Evolutionary conservation across 2,113 vertebrate genomes (phyloP).

Genomic region (Sclerurus mexicanus): DNA sequence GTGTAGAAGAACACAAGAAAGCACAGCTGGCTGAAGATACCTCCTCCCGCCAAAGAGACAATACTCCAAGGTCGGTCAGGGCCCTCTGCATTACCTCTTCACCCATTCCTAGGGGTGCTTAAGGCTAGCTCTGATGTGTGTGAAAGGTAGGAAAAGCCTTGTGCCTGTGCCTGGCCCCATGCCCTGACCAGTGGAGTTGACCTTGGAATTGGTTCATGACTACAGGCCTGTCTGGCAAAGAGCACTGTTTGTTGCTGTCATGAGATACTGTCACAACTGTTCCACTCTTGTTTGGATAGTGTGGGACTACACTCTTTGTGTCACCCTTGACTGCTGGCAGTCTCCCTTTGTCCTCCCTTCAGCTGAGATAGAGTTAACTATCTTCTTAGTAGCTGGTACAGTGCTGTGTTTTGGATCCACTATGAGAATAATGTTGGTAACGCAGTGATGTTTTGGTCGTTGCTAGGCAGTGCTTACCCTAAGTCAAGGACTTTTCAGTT

Average conservation of each 20-base stretch:
- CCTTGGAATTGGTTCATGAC: not conserved
- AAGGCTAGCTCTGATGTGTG: too few species aligned
- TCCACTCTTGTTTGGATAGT: not conserved
- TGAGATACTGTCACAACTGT: not conserved
- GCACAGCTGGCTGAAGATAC: not conserved
- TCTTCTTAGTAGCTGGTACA: not conserved
- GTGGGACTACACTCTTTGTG: not conserved
- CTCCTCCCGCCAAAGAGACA: not conserved
- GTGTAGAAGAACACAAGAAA: not conserved
- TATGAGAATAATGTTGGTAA: not conserved
- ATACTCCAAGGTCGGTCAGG: not conserved
- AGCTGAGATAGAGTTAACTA: not conserved
- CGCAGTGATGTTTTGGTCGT: not conserved
- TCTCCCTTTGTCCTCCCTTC: not conserved
- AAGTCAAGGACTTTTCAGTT: not conserved
- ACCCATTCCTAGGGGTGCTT: not conserved
- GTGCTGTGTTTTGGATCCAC: not conserved
- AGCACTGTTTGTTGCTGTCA: accelerated
- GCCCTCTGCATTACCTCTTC: not conserved
- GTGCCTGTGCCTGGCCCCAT: accelerated
- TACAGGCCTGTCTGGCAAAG: not conserved
- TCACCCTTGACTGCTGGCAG: not conserved
- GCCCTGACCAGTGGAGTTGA: not conserved
- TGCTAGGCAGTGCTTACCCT: not conserved
- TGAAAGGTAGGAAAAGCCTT: not conserved